Conservation (phyloP, 1,140 invertebrate genomes). For the Plectrocnemia conspersa region DNA sequence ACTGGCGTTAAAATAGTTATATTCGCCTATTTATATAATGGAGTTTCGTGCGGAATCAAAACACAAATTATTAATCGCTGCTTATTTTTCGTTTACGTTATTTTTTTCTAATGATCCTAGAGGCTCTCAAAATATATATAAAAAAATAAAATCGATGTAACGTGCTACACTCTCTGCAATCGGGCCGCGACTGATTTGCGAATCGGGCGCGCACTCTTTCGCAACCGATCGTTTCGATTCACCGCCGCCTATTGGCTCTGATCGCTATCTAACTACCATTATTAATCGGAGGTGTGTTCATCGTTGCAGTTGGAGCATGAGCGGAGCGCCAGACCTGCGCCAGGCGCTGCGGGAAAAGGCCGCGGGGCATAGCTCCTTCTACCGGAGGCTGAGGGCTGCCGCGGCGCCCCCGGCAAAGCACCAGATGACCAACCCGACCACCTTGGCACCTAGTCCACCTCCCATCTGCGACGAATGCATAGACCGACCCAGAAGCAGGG, state of each 20-base stretch:
- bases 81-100: too few relatives aligned
- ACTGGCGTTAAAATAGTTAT: too few relatives aligned
- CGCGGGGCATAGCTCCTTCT: conserved; percentile 48
- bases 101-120: too few relatives aligned
- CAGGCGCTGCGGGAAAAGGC: conserved; percentile 48
- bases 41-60: too few relatives aligned
- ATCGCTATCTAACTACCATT: background rate
- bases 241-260: background rate
- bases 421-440: background rate
- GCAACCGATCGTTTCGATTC: background rate
- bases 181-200: too few relatives aligned
- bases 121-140: too few relatives aligned
- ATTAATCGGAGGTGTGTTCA: conserved; percentile 6
- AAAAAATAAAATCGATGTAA: too few relatives aligned
- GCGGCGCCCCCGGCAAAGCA: background rate
- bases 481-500: conserved; percentile 45
- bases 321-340: conserved; percentile 41
- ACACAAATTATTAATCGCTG: too few relatives aligned
- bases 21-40: too few relatives aligned
- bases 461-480: conserved; percentile 11
- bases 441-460: background rate
- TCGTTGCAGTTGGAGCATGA: conserved; percentile 20
- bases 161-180: too few relatives aligned
- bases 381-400: conserved; percentile 44
- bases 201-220: background rate